These are phyloP conservation scores for Cuculus canorus DNA, from an alignment of 2,797 vertebrate genomes.

Conservation along the genomic window DNA sequence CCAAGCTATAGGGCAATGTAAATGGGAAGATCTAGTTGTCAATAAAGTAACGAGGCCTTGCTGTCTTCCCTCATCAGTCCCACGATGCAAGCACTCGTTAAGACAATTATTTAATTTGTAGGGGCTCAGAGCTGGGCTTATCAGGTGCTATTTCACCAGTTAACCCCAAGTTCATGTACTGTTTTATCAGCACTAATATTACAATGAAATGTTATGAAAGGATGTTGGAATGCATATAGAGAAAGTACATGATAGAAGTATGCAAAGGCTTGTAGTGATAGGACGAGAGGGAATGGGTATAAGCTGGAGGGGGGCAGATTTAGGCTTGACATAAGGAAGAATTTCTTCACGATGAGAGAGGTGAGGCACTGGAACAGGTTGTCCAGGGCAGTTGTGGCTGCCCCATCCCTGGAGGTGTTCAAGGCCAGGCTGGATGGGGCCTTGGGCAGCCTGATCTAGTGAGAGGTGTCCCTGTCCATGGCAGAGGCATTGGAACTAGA, in stretches of 20 bases:
- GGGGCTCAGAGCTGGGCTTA: slow-evolving; percentile 64
- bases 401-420: too few relatives aligned
- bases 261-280: too few relatives aligned
- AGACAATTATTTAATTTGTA: slow-evolving; percentile 45
- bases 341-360: too few relatives aligned
- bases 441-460: too few relatives aligned
- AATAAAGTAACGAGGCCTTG: neutral
- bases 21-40: neutral
- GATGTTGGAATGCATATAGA: slow-evolving; percentile 34
- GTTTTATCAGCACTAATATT: slow-evolving; percentile 57
- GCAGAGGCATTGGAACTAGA: too few relatives aligned
- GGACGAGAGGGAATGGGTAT: too few relatives aligned
- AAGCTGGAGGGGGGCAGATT: too few relatives aligned
- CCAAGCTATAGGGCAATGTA: neutral
- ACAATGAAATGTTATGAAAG: slow-evolving; percentile 62
- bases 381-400: too few relatives aligned
- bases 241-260: neutral
- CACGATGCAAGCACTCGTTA: neutral
- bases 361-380: too few relatives aligned
- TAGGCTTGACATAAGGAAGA: too few relatives aligned
- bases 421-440: too few relatives aligned
- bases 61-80: neutral
- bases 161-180: slow-evolving; percentile 59
- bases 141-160: slow-evolving; percentile 68
- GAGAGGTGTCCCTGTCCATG: too few relatives aligned